These are phyloP conservation scores for Hippocampus guttulatus DNA, from an alignment of 2,113 vertebrate species.

Conservation along the genomic window DNA sequence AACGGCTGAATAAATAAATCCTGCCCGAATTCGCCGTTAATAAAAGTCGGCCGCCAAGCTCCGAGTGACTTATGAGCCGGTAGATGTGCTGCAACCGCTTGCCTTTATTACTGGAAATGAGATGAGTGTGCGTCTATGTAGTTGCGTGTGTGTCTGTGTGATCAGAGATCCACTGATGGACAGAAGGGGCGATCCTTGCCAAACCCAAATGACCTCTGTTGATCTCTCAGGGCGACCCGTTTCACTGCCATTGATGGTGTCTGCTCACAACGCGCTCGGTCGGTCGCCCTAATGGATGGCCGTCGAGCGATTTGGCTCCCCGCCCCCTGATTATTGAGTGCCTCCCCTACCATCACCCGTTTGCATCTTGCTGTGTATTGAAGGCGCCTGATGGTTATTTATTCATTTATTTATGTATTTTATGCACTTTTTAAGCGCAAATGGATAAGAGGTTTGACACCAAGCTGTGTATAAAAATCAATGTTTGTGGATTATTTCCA, in stretches of 20 bases:
- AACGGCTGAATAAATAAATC: constrained; percentile 35
- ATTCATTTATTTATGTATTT: too few species aligned
- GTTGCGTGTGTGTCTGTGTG: constrained; percentile 14
- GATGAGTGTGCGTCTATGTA: not conserved
- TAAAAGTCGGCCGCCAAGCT: constrained; percentile 37
- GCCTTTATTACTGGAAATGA: constrained; percentile 38
- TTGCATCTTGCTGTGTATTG: not conserved
- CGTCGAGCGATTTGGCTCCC: not conserved
- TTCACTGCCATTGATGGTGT: constrained; percentile 4
- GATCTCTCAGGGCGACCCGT: not conserved
- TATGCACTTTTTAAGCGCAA: not conserved
- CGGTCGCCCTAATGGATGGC: constrained; percentile 9
- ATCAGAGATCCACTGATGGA: not conserved
- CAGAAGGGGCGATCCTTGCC: not conserved
- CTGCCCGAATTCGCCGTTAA: constrained; percentile 40
- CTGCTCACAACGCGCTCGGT: constrained; percentile 2
- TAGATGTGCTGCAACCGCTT: constrained; percentile 22
- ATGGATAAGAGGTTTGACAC: not conserved
- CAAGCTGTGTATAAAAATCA: not conserved
- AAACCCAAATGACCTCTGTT: constrained; percentile 11
- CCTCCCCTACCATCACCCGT: not conserved
- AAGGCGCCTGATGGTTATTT: too few species aligned
- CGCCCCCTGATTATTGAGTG: not conserved
- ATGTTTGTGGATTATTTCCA: not conserved
- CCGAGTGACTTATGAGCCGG: constrained; percentile 40